Conservation (phyloP, 2,113 vertebrate genomes). For the Vombatus ursinus region DNA sequence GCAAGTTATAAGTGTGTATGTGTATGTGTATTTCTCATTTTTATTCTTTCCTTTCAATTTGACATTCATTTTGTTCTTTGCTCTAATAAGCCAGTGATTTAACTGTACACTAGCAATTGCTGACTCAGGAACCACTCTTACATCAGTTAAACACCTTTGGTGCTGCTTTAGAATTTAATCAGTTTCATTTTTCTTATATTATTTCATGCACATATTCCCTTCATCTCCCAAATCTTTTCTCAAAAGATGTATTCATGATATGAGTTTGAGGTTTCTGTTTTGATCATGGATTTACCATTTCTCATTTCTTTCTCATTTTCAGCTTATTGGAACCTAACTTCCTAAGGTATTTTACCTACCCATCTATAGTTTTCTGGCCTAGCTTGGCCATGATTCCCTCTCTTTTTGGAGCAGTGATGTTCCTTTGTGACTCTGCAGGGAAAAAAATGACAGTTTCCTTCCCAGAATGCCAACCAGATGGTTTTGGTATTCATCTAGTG, state of each 20-base stretch:
- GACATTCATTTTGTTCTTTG: not conserved
- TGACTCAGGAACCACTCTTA: not conserved
- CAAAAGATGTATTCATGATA: not conserved
- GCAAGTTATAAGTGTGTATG: not conserved
- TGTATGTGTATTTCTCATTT: too few species aligned
- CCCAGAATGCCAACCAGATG: not conserved
- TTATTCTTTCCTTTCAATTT: not conserved
- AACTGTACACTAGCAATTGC: not conserved
- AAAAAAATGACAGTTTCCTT: not conserved
- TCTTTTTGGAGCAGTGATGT: not conserved
- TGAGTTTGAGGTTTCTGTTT: not conserved
- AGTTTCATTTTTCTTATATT: not conserved
- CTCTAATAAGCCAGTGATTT: not conserved
- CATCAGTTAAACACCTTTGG: not conserved
- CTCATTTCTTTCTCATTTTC: not conserved
- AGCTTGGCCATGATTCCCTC: not conserved
- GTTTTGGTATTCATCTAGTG: not conserved
- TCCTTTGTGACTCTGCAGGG: not conserved
- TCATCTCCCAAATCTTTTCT: not conserved
- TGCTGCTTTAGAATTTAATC: not conserved
- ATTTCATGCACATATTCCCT: not conserved
- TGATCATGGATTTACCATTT: not conserved
- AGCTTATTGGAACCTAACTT: not conserved
- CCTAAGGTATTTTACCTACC: not conserved
- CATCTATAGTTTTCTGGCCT: not conserved